Conservation (phyloP, 1,140 invertebrate genomes). For the Leptinotarsa lineolata region DNA sequence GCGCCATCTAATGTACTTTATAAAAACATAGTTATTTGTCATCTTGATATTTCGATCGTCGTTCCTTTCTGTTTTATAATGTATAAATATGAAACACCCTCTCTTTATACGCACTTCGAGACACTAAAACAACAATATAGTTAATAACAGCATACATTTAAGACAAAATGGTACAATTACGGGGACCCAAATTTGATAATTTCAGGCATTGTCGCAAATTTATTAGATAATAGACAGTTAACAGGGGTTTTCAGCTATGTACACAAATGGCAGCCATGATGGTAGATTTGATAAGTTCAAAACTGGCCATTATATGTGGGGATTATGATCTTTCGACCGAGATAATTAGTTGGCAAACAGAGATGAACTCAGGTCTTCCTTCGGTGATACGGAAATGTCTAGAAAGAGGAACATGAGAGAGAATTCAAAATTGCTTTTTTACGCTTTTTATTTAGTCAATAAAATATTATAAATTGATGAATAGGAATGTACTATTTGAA, state of each 20-base stretch:
- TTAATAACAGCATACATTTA: constrained; percentile 17
- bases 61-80: no score
- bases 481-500: no score
- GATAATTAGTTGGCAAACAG: constrained; percentile 52
- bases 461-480: no score
- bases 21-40: no score
- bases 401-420: no score
- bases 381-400: background rate
- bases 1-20: no score
- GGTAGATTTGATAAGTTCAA: constrained; percentile 56
- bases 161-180: constrained; percentile 24
- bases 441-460: no score
- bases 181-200: constrained; percentile 27
- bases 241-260: constrained; percentile 30
- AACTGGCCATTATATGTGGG: constrained; percentile 55
- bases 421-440: no score
- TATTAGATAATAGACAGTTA: constrained; percentile 33
- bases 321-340: constrained; percentile 57
- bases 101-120: no score
- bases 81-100: no score
- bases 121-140: background rate
- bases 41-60: no score
- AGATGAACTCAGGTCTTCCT: background rate
- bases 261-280: constrained; percentile 52
- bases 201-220: constrained; percentile 28